Conservation (phyloP, 37 sponge, comb jelly and placozoan genomes). For the Halichondria panicea region DNA sequence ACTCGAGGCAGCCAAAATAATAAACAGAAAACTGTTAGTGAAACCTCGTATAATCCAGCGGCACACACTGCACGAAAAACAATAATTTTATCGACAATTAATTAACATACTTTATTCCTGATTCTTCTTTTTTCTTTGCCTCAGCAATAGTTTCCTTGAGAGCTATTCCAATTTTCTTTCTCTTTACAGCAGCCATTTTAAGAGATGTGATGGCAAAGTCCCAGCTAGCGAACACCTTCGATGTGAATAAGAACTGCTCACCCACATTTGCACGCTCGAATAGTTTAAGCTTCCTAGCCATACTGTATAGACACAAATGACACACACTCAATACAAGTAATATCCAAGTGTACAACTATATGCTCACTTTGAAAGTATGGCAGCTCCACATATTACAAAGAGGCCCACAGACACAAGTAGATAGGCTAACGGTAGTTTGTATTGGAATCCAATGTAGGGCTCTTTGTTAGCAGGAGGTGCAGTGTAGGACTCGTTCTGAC, state of each 20-base stretch:
- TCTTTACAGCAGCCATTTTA: constrained; percentile 37
- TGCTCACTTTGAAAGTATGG: constrained; percentile 57
- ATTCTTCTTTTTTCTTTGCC: constrained; percentile 8
- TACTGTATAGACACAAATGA: constrained; percentile 2
- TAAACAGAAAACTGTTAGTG: constrained; percentile 35
- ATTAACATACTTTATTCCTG: constrained; percentile 17
- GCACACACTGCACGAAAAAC: constrained; percentile 15
- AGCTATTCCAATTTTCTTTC: constrained; percentile 17
- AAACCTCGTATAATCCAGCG: constrained; percentile 22
- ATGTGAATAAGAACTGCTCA: constrained; percentile 55
- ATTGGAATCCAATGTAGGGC: constrained; percentile 43
- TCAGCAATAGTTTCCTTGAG: constrained; percentile 50
- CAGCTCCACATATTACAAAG: constrained; percentile 46
- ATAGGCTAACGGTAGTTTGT: constrained; percentile 84
- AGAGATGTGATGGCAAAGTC: constrained; percentile 62
- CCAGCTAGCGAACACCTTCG: constrained; percentile 74
- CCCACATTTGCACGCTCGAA: constrained; percentile 32
- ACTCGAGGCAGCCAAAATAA: constrained; percentile 40
- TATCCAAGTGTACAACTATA: not conserved
- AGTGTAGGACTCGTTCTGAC: constrained; percentile 54
- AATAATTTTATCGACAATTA: not conserved
- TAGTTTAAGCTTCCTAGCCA: constrained; percentile 50
- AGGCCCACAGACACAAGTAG: constrained; percentile 24
- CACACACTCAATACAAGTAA: not conserved
- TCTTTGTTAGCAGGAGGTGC: constrained; percentile 55